Conservation (phyloP, 2,113 vertebrate species). For the Sebastes fasciatus region DNA sequence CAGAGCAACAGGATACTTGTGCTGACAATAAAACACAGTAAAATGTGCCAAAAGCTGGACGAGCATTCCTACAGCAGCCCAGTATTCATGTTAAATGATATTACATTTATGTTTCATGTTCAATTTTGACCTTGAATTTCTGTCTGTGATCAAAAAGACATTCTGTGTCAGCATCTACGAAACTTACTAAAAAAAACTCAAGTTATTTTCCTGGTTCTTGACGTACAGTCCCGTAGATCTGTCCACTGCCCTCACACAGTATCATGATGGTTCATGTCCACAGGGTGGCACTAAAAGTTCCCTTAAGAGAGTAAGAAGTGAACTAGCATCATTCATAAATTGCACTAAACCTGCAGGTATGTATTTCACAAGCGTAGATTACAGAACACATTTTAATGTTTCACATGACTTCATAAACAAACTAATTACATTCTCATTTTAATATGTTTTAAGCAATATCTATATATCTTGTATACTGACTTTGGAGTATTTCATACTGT, state of each 20-base stretch:
- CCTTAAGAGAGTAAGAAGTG: not conserved
- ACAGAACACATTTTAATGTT: not conserved
- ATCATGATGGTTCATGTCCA: slow-evolving; percentile 1
- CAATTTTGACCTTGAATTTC: not conserved
- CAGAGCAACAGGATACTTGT: not conserved
- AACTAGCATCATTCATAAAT: not conserved
- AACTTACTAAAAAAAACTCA: not conserved
- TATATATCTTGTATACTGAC: not conserved
- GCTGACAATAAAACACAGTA: not conserved
- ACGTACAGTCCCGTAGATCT: not conserved
- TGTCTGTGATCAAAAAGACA: not conserved
- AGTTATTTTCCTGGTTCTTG: not conserved
- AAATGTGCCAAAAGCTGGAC: not conserved
- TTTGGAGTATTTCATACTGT: not conserved
- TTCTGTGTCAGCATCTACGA: not conserved
- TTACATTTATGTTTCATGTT: not conserved
- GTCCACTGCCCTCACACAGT: too few species aligned
- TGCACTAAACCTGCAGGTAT: not conserved
- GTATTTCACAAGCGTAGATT: not conserved
- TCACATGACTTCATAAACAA: not conserved
- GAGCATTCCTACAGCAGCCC: not conserved
- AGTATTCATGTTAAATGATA: too few species aligned
- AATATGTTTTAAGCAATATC: not conserved
- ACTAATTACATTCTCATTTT: not conserved
- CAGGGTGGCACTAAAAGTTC: slow-evolving; percentile 37